Evolutionary conservation across 2,113 vertebrate species (phyloP).

Genomic region (Malurus alboscapulatus): DNA sequence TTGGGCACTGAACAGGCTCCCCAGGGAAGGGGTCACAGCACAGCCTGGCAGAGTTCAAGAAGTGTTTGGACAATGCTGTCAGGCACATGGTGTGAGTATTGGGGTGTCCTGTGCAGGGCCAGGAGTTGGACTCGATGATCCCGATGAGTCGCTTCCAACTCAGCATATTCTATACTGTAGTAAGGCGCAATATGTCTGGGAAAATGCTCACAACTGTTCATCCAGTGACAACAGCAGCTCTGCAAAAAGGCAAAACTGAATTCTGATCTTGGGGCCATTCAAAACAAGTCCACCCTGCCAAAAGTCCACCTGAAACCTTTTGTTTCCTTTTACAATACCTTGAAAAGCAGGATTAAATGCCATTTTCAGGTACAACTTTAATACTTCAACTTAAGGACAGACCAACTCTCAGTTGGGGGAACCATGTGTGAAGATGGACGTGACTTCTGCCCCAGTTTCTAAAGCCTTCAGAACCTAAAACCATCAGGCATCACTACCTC

Average conservation of each 20-base stretch:
- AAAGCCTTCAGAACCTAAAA: not conserved
- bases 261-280: not conserved
- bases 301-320: not conserved
- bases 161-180: not conserved
- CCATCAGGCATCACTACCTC: not conserved
- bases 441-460: not conserved
- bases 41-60: not conserved
- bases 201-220: not conserved
- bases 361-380: not conserved
- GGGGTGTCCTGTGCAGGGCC: rapidly evolving
- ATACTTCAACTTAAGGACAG: not conserved
- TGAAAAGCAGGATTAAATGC: not conserved
- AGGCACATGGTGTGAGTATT: not conserved
- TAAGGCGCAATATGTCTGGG: not conserved
- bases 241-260: not conserved
- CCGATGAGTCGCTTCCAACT: not conserved
- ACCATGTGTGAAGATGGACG: rapidly evolving
- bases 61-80: not conserved
- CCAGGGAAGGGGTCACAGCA: no score
- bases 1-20: not conserved
- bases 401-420: not conserved
- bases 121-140: not conserved
- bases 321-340: not conserved
- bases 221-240: not conserved
- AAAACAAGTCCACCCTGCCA: not conserved